Evolutionary conservation across 2,797 vertebrate genomes (phyloP), one percentile per base, ranked within the genome.

Genomic region (Catamblyrhynchus diadema): DNA sequence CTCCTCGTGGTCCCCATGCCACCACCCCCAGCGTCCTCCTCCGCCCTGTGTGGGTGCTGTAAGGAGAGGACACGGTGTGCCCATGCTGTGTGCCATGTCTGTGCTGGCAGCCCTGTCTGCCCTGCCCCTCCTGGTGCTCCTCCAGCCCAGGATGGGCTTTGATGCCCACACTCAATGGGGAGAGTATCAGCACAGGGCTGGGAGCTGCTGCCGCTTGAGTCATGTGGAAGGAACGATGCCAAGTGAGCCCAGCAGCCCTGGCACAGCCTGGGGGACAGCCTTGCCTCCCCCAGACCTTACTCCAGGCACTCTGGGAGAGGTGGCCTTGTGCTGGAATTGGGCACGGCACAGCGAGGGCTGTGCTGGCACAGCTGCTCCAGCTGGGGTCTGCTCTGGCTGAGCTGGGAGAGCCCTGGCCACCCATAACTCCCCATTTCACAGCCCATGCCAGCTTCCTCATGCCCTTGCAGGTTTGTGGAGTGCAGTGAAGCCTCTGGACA

Each of bases 221-320:
- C 0, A 1, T 10, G 51, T 0, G 2, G n/a, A 45, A 83, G 14
- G 57, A 64, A 7, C 0, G 0, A 45, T 50, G 60, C 59, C 2
- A 15, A 24, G 17, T 0, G 0, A 70, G 45, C 39, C 57, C 37
- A 45, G 33, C 22, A 17, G 45, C 7, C 44, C 77, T 35, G 81
- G 81, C 60, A 47, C 24, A 2, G 33, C 25, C 17, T 0, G 0
- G 62, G 61, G 56, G 9, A 41, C 1, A 13, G 18, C 18, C 27
- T 61, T 17, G 27, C 32, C n/a, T 70, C 51, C 67, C 50, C 57
- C 27, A 53, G 22, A 22, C 27, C 19, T 35, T 53, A 56, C 15
- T 87, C 13, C 13, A n/a, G 66, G 25, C 33, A 6, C 24, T 18
- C 13, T 32, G 54, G 27, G 27, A 50, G 56, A 80, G 39, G 25